Evolutionary conservation across 2,888 invertebrate genomes (phyloP).

Genomic region (Pseudococcus longispinus): DNA sequence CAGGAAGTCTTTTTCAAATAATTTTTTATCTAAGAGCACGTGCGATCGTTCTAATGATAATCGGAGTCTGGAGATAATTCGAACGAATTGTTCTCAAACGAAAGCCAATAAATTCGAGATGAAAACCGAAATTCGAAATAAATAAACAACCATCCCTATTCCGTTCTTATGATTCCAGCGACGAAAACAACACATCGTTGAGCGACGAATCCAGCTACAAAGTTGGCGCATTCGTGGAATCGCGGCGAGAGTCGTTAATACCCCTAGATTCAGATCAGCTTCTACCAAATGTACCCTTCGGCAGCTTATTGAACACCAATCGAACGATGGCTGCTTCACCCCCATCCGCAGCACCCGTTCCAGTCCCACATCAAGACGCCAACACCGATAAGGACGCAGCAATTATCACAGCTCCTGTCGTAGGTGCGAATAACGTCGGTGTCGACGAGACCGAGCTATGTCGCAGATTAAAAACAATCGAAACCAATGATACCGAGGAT

Average conservation of each 20-base stretch:
- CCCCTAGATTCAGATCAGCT: constrained; percentile 65
- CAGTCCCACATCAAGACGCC: neutral
- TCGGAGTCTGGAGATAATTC: too few relatives aligned
- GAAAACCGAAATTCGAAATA: too few relatives aligned
- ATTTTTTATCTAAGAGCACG: too few relatives aligned
- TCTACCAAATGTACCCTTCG: constrained; percentile 73
- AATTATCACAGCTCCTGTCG: neutral
- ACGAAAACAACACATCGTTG: constrained; percentile 73
- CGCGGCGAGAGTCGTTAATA: constrained; percentile 66
- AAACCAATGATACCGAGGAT: constrained; percentile 40
- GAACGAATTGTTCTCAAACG: too few relatives aligned
- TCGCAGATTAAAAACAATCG: constrained; percentile 36
- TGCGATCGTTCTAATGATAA: too few relatives aligned
- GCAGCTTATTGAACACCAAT: constrained; percentile 63
- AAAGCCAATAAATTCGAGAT: too few relatives aligned
- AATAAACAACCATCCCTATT: neutral
- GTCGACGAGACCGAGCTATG: neutral
- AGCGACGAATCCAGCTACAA: constrained; percentile 70
- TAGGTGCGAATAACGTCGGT: neutral
- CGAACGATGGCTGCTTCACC: neutral
- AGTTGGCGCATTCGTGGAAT: constrained; percentile 80
- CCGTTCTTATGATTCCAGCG: constrained; percentile 63
- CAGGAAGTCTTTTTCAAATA: too few relatives aligned
- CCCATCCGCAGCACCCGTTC: neutral
- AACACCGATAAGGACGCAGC: neutral